A percentile compares a stretch with the other conserved stretches of the same genome.
Evolutionary conservation across 2,797 vertebrate genomes (phyloP).

Genomic region (Prunella strophiata): DNA sequence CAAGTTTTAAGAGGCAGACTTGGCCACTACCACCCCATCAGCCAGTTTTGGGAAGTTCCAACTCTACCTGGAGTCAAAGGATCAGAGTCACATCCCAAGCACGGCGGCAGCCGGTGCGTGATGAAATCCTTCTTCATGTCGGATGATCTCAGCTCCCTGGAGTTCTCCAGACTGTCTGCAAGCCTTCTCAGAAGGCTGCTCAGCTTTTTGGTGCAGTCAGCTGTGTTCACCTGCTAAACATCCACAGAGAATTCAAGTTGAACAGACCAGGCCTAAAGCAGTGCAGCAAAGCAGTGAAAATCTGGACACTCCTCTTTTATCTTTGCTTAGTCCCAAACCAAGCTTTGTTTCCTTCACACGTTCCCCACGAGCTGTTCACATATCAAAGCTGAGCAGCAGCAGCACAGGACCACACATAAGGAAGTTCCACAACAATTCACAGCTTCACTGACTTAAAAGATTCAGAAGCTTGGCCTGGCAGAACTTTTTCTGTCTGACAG

Average conservation of each 20-base stretch:
- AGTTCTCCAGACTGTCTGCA: conserved; percentile 80
- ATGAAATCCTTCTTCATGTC: conserved; percentile 92
- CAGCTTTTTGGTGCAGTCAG: conserved; percentile 59
- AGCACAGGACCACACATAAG: neutral
- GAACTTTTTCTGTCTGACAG: neutral
- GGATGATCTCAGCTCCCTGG: conserved; percentile 73
- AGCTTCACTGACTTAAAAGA: neutral
- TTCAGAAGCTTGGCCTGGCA: neutral
- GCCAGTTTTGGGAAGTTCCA: neutral
- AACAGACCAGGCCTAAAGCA: neutral
- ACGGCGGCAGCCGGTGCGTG: conserved; percentile 84
- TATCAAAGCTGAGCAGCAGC: neutral
- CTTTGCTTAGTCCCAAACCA: neutral
- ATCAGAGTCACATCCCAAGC: conserved; percentile 45
- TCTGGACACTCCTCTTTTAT: neutral
- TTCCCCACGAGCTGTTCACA: neutral
- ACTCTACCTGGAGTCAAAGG: conserved; percentile 76
- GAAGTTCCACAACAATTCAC: neutral
- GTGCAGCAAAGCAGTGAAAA: neutral
- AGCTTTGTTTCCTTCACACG: neutral
- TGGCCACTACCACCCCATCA: neutral
- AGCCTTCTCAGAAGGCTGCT: conserved; percentile 80
- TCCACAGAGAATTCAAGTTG: neutral
- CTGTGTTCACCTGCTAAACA: conserved; percentile 75
- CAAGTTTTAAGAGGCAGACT: neutral